Base-by-base conservation (phyloP, 2,888 invertebrate species). In the Stenolophus ochropezus region DNA sequence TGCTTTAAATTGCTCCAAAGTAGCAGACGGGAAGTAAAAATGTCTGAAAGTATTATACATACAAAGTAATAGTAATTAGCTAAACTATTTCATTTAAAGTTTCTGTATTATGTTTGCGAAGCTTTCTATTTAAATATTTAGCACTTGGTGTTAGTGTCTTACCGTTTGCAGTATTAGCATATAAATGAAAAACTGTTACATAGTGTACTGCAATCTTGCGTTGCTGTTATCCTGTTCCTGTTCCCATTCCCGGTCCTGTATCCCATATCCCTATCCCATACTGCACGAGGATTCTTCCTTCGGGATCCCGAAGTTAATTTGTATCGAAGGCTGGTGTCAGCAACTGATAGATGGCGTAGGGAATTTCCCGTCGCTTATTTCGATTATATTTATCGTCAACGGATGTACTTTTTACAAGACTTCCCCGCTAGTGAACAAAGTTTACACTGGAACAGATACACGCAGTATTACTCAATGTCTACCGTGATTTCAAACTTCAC, bases 351-450 rank as follows among this genome's bases (percentile, higher is more conserved):
- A 58, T 58, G 58, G 58, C 21, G 23, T 6, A n/a, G 65, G 65
- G 16, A 65, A 65, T 65, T 65, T 25, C n/a, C 23, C 27, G 33
- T 65, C 23, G 23, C 56, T 56, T 76, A 76, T 76, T 76, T 56
- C 58, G 33, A 56, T 76, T 56, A 76, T 76, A 76, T 76, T 76
- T 76, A 76, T 76, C 76, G 76, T 14, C 11, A 56, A 56, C 27
- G 76, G 56, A 76, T 56, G 27, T 56, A 56, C 56, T 58, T 76
- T 76, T 76, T 76, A 56, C 56, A 25, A 76, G 76, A 56, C 53
- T 76, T 56, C 33, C 11, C 33, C 33, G 33, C 11, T 42, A 42
- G 8, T 42, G 6, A 42, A 42, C 33, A 42, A 42, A 42, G 8
- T 42, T 42, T 42, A 8, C 33, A 4, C 33, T 42, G 11, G 33